phyloP scores from a whole-genome alignment of 2,113 vertebrate genomes.

The Sceloporus tristichus region DNA sequence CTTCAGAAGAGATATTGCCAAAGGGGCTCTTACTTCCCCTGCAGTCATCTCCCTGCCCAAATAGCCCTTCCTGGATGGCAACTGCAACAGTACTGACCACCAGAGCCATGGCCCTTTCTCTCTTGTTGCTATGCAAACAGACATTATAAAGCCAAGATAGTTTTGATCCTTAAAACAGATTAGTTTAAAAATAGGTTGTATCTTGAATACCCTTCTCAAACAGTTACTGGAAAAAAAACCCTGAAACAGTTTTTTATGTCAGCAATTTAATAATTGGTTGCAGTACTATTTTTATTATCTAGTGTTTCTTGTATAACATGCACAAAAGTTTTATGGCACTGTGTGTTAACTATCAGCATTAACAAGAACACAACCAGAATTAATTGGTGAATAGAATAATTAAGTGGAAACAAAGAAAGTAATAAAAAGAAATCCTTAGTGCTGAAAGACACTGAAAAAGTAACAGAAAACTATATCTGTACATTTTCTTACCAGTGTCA shows the following conservation, averaged over 20 bases:
- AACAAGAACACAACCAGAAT: neutral
- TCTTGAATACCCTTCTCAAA: too few species aligned
- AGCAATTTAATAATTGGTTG: neutral
- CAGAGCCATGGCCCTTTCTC: neutral
- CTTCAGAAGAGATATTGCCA: neutral
- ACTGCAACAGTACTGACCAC: neutral
- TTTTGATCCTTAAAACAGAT: neutral
- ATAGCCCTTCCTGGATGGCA: neutral
- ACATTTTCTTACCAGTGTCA: slow-evolving; percentile 89
- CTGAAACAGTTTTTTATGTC: neutral
- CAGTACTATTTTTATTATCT: neutral
- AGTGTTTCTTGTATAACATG: neutral
- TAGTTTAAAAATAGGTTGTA: neutral
- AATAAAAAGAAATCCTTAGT: neutral
- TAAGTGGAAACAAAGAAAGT: neutral
- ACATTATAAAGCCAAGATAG: neutral
- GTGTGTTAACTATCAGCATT: neutral
- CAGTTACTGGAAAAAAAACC: too few species aligned
- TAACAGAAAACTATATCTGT: neutral
- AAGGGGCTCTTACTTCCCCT: neutral
- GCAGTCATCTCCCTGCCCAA: neutral
- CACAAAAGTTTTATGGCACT: neutral
- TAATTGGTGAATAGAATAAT: neutral
- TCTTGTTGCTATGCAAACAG: neutral
- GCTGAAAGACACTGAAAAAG: slow-evolving; percentile 13